phyloP scores from a whole-genome alignment of 2,888 invertebrate genomes.

The Cremastobaeus sp. region DNA sequence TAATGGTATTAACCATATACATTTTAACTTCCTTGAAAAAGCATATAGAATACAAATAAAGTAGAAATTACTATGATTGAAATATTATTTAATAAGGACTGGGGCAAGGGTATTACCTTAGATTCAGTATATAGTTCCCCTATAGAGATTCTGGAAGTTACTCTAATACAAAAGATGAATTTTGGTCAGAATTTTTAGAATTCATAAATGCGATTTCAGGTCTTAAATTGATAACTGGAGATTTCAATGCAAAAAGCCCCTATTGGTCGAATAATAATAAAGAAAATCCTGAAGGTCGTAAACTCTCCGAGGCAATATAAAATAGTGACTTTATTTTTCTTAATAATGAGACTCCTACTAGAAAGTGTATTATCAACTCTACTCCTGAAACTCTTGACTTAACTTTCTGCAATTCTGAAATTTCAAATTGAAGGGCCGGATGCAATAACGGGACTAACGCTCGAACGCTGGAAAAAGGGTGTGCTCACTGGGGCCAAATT shows the following conservation, averaged over 20 bases:
- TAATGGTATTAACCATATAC: background rate
- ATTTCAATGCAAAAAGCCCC: background rate
- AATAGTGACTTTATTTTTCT: too few species aligned
- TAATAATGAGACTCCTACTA: too few species aligned
- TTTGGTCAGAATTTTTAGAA: background rate
- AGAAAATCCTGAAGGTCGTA: too few species aligned
- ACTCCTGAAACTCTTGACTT: too few species aligned
- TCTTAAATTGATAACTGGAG: background rate
- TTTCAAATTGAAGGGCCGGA: too few species aligned
- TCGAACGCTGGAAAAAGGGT: too few species aligned
- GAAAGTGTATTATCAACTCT: too few species aligned
- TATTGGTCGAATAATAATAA: too few species aligned
- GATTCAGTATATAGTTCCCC: conserved; percentile 4
- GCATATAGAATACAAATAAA: background rate
- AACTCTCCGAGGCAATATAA: too few species aligned
- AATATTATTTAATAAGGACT: background rate
- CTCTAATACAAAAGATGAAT: background rate
- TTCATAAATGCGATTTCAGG: background rate
- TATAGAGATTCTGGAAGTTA: background rate
- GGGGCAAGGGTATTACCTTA: background rate
- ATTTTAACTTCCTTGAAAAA: background rate
- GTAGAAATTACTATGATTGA: conserved; percentile 6
- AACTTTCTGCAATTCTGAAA: too few species aligned
- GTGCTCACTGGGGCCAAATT: too few species aligned
- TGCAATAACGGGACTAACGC: too few species aligned